Conservation (phyloP, 2,797 vertebrate genomes). For the Otolemur crassicaudatus region DNA sequence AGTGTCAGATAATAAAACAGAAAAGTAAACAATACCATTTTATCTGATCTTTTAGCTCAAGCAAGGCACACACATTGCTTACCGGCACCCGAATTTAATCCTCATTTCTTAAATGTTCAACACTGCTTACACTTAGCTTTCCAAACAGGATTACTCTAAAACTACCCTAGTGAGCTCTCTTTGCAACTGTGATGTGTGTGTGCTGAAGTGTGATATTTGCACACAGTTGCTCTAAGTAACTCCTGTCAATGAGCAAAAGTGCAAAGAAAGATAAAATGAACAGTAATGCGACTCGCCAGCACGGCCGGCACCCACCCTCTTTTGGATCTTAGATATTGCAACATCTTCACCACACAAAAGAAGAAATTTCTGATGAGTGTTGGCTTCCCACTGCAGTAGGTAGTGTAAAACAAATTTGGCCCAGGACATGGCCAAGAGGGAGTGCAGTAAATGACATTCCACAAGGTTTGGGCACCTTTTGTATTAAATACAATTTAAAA, state of each 20-base stretch:
- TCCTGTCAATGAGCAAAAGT: slow-evolving; percentile 60
- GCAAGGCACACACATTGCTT: slow-evolving; percentile 62
- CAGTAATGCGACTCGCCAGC: slow-evolving; percentile 43
- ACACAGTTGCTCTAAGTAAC: slow-evolving; percentile 56
- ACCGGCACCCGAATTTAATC: slow-evolving; percentile 74
- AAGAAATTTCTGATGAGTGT: slow-evolving; percentile 47
- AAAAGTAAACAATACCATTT: slow-evolving; percentile 76
- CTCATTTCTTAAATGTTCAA: slow-evolving; percentile 78
- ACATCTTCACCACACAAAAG: slow-evolving; percentile 45
- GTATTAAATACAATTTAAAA: neutral
- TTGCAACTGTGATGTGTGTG: slow-evolving; percentile 65
- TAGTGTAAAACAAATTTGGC: neutral
- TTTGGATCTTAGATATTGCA: slow-evolving; percentile 63
- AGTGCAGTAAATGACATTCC: neutral
- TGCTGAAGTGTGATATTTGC: slow-evolving; percentile 70
- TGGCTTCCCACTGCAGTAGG: neutral
- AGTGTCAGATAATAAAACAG: slow-evolving; percentile 66
- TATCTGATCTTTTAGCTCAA: slow-evolving; percentile 78
- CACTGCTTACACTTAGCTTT: slow-evolving; percentile 79
- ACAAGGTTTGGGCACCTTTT: neutral
- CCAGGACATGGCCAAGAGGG: neutral
- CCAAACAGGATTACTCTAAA: slow-evolving; percentile 83
- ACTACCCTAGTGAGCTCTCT: slow-evolving; percentile 77
- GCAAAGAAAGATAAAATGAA: slow-evolving; percentile 67
- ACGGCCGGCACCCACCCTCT: slow-evolving; percentile 1